Evolutionary conservation across 2,888 invertebrate species (phyloP).

Genomic region (Melanophora roralis): DNA sequence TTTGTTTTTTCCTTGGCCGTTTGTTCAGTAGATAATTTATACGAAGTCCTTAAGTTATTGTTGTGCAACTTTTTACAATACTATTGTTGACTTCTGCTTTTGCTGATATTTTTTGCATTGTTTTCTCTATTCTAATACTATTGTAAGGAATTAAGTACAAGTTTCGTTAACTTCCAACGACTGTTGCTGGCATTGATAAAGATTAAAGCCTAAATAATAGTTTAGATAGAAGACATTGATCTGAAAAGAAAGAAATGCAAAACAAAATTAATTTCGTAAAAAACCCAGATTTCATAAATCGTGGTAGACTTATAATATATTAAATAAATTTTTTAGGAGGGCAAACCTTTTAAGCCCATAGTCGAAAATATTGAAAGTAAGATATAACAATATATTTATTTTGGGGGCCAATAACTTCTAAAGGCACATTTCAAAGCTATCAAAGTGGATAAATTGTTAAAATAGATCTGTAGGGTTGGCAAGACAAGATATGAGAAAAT

Average conservation of each 20-base stretch:
- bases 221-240: conserved; percentile 35
- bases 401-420: no score
- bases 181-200: conserved; percentile 59
- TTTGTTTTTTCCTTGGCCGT: conserved; percentile 25
- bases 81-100: conserved; percentile 4
- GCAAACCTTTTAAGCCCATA: no score
- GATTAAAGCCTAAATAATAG: conserved; percentile 34
- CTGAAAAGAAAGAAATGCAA: conserved; percentile 37
- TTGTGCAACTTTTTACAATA: conserved; percentile 38
- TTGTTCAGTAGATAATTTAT: conserved; percentile 46
- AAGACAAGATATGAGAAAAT: no score
- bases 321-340: background rate
- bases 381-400: no score
- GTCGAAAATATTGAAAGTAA: no score
- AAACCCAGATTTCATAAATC: no score
- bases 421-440: no score
- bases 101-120: conserved; percentile 35
- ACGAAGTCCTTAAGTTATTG: conserved; percentile 42
- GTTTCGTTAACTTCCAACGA: conserved; percentile 45
- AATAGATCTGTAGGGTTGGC: no score
- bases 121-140: conserved; percentile 36
- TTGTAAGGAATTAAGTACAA: conserved; percentile 31
- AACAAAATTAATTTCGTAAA: background rate
- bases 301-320: no score
- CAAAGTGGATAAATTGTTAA: no score